Percentiles rank a stretch among this genome's conserved stretches.
Evolutionary conservation across 2,888 invertebrate species (phyloP).

Genomic region (Synergus umbraculus): DNA sequence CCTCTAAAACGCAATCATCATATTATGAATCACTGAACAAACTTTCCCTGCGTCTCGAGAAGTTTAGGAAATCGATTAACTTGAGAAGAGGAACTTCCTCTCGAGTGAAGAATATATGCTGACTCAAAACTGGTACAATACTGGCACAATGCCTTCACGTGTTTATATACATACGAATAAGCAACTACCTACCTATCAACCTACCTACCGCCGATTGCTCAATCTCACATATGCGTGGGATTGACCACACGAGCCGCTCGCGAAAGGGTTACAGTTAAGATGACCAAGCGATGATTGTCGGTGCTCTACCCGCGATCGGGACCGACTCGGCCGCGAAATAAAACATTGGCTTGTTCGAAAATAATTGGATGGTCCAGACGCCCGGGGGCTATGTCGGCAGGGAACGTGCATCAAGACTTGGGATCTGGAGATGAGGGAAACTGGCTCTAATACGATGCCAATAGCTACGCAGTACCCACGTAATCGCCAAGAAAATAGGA

Average conservation of each 20-base stretch:
- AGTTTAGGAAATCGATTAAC: too few species aligned
- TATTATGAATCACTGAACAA: too few species aligned
- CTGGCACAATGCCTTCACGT: constrained; percentile 39
- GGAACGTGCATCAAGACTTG: constrained; percentile 55
- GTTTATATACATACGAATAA: constrained; percentile 30
- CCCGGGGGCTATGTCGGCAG: constrained; percentile 50
- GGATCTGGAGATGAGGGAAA: constrained; percentile 59
- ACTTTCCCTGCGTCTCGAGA: too few species aligned
- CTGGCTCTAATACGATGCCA: constrained; percentile 56
- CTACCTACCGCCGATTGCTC: constrained; percentile 61
- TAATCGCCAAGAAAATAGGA: constrained; percentile 55
- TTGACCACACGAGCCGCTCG: constrained; percentile 53
- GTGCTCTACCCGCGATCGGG: constrained; percentile 54
- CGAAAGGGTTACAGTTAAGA: constrained; percentile 67
- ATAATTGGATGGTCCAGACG: constrained; percentile 63
- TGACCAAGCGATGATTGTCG: constrained; percentile 61
- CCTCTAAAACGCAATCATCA: too few species aligned
- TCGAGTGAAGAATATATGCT: background rate
- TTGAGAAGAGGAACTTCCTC: too few species aligned
- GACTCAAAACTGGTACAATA: background rate
- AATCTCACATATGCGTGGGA: constrained; percentile 68
- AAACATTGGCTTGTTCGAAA: constrained; percentile 62
- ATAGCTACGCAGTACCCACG: constrained; percentile 50
- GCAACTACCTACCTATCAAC: constrained; percentile 43
- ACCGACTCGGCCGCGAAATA: constrained; percentile 52